Evolutionary conservation across 1,140 invertebrate genomes (phyloP).

Genomic region (Oscheius sp.): DNA sequence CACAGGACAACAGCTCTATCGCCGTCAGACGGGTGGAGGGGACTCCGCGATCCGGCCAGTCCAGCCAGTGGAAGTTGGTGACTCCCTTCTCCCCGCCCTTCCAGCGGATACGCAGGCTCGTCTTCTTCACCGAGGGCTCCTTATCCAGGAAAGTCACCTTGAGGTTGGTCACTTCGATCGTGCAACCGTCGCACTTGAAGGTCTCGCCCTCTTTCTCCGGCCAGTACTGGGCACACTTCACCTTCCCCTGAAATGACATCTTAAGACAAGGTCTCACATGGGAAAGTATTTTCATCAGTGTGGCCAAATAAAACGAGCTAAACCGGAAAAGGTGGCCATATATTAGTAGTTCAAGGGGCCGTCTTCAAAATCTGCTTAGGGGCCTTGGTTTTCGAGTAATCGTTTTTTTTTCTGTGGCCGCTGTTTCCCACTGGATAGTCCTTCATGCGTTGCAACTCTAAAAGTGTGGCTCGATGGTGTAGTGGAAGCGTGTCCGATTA

Average conservation of each 20-base stretch:
- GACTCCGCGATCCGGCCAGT: conserved; percentile 42
- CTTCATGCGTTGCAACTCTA: too few relatives aligned
- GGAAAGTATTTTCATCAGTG: too few relatives aligned
- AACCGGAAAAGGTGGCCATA: too few relatives aligned
- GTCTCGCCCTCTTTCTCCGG: conserved; percentile 7
- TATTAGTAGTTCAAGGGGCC: too few relatives aligned
- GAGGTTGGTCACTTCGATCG: neutral
- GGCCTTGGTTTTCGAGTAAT: too few relatives aligned
- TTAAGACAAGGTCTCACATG: too few relatives aligned
- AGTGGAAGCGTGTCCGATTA: too few relatives aligned
- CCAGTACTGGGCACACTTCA: conserved; percentile 11
- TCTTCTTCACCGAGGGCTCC: conserved; percentile 21
- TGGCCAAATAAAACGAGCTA: too few relatives aligned
- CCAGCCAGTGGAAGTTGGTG: conserved; percentile 10
- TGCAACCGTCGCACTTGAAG: neutral
- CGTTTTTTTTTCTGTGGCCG: too few relatives aligned
- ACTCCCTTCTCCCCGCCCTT: conserved; percentile 17
- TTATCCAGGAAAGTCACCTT: neutral
- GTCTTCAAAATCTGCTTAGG: too few relatives aligned
- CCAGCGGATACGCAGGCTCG: neutral
- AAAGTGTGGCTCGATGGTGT: too few relatives aligned
- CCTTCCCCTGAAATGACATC: conserved; percentile 8
- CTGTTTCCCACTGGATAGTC: too few relatives aligned
- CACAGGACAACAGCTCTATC: conserved; percentile 16
- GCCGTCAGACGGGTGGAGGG: conserved; percentile 13